Evolutionary conservation across 2,888 invertebrate genomes (phyloP).

Genomic region (Xylota segnis): DNA sequence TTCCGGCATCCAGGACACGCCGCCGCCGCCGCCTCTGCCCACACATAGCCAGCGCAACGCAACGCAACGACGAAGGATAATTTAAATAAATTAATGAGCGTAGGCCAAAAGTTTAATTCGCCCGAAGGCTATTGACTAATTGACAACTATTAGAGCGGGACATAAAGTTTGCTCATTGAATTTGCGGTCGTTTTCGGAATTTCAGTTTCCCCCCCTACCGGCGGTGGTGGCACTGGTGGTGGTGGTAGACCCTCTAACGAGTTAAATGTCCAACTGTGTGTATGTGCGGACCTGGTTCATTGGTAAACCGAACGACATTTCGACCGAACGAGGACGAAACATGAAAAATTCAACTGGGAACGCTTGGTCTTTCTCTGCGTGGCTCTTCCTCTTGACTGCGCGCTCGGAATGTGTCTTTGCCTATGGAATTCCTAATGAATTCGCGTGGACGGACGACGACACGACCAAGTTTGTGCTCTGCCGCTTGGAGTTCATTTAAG

Average conservation of each 20-base stretch:
- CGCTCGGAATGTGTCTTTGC: slow-evolving; percentile 59
- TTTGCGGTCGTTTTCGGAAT: slow-evolving; percentile 68
- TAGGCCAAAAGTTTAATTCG: slow-evolving; percentile 71
- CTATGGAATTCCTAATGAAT: slow-evolving; percentile 68
- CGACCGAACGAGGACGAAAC: slow-evolving; percentile 21
- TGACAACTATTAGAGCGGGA: slow-evolving; percentile 76
- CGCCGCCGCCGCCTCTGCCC: background rate
- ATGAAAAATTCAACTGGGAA: slow-evolving; percentile 38
- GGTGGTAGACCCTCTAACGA: slow-evolving; percentile 60
- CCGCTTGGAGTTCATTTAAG: slow-evolving; percentile 46
- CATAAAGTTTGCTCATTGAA: slow-evolving; percentile 75
- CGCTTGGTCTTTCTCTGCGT: slow-evolving; percentile 38
- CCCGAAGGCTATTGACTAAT: slow-evolving; percentile 75
- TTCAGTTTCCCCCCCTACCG: no score
- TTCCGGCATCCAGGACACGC: background rate
- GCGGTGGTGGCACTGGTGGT: slow-evolving; percentile 33
- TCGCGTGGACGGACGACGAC: slow-evolving; percentile 8
- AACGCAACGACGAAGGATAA: slow-evolving; percentile 46
- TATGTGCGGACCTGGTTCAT: slow-evolving; percentile 39
- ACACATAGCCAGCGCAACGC: background rate
- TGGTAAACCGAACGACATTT: slow-evolving; percentile 55
- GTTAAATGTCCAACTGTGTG: slow-evolving; percentile 37
- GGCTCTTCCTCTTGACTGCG: slow-evolving; percentile 45
- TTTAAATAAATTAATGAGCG: slow-evolving; percentile 76
- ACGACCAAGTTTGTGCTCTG: slow-evolving; percentile 43